Base-by-base conservation (phyloP, 2,113 vertebrate genomes). In the Tenrec ecaudatus region DNA sequence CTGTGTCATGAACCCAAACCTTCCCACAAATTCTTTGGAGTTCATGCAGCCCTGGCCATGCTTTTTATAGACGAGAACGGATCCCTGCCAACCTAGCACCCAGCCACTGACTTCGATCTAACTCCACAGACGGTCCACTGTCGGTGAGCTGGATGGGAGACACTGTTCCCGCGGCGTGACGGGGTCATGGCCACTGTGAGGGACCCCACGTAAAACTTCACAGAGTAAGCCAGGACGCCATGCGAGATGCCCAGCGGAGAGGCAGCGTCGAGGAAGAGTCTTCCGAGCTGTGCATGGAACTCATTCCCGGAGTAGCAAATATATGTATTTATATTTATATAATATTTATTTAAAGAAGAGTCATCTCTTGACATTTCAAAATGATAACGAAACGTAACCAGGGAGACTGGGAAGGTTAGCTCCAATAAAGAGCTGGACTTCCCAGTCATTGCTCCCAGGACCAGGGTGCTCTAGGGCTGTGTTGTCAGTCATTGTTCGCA, bases 41-140 rank as follows among this genome's bases (percentile, higher is more conserved):
- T 96, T 97, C 97, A 96, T 16, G 64, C 38, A 71, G 97, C 94
- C 82, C 86, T 17, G 78, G 95, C 90, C 89, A 38, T 92, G 97
- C 98, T 97, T 98, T 98, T 98, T 98, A 98, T 98, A 98, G 97
- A 94, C 10, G 90, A 97, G 96, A 96, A 96, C 85, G 69, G 90
- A 92, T 76, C 91, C 82, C 93, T 84, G 94, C 93, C 95, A 97
- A 57, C 58, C 89, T 88, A 36, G 84, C 31, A 69, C 83, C 80
- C 82, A 89, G 94, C 93, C 85, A 73, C 95, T 6, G 6, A 82
- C 91, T 83, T 83, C 68, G 95, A 93, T 92, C 92, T 96, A 93
- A 78, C 1, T 0, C 80, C 85, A 90, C 62, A 73, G 84, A 84
- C 23, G 0, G 94, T 91, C 94, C 78, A 94, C 94, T 79, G 95